phyloP scores from a whole-genome alignment of 2,113 vertebrate genomes.

The Cyphomyrus plagiostoma region DNA sequence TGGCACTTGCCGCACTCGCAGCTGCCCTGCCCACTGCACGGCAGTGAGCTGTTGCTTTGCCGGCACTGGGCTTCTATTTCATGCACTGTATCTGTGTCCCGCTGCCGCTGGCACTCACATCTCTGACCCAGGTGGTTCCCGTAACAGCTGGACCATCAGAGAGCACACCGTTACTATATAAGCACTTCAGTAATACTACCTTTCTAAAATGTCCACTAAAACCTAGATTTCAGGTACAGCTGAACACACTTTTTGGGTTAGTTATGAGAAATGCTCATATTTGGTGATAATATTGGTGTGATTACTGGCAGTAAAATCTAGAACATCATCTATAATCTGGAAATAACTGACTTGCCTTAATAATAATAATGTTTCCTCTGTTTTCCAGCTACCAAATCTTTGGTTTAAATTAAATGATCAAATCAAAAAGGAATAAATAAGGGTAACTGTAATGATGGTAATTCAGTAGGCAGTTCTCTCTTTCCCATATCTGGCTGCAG shows the following conservation, averaged over 20 bases:
- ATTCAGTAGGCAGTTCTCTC: neutral
- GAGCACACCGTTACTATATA: neutral
- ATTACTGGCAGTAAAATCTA: neutral
- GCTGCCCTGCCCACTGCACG: constrained; percentile 57
- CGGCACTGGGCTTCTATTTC: constrained; percentile 49
- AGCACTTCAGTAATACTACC: neutral
- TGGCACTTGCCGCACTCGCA: constrained; percentile 61
- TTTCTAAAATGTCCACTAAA: neutral
- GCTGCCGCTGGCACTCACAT: constrained; percentile 54
- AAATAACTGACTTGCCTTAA: neutral
- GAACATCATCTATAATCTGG: neutral
- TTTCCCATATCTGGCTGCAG: neutral
- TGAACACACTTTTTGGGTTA: neutral
- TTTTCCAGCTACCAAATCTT: neutral
- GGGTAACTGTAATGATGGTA: neutral
- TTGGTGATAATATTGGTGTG: neutral
- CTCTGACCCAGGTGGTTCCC: constrained; percentile 46
- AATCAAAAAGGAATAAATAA: neutral
- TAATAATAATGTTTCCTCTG: neutral
- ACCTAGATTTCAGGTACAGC: neutral
- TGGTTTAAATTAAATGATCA: neutral
- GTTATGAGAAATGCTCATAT: neutral
- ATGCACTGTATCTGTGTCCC: constrained; percentile 17
- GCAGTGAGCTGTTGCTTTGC: constrained; percentile 28
- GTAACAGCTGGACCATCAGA: constrained; percentile 49